Evolutionary conservation across 2,797 vertebrate species (phyloP).

Genomic region (Typhlichthys eigenmanni): DNA sequence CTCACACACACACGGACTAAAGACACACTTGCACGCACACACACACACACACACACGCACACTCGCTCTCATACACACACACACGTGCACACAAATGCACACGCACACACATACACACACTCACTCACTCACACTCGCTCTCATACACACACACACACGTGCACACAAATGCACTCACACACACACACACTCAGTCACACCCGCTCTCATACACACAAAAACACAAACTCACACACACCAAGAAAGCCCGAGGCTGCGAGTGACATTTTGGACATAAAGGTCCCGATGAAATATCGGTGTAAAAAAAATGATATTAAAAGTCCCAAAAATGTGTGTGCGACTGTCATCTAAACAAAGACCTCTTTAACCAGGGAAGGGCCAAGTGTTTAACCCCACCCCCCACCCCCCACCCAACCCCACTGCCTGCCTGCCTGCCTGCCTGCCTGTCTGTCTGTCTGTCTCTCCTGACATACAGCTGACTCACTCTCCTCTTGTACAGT

Average conservation of each 20-base stretch:
- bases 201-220: not conserved
- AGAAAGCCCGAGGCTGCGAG: constrained; percentile 43
- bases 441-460: no score
- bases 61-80: not conserved
- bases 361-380: no score
- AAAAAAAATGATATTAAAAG: not conserved
- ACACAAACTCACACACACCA: not conserved
- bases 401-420: no score
- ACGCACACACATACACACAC: not conserved
- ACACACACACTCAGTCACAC: not conserved
- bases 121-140: not conserved
- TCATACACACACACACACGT: not conserved
- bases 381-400: no score
- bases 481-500: no score
- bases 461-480: no score
- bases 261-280: constrained; percentile 64
- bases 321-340: no score
- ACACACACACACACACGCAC: no score
- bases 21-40: not conserved
- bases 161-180: not conserved
- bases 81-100: not conserved
- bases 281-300: constrained; percentile 49
- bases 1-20: not conserved
- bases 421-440: no score
- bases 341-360: no score